phyloP scores from a whole-genome alignment of 2,888 invertebrate genomes.

The Allacma fusca region DNA sequence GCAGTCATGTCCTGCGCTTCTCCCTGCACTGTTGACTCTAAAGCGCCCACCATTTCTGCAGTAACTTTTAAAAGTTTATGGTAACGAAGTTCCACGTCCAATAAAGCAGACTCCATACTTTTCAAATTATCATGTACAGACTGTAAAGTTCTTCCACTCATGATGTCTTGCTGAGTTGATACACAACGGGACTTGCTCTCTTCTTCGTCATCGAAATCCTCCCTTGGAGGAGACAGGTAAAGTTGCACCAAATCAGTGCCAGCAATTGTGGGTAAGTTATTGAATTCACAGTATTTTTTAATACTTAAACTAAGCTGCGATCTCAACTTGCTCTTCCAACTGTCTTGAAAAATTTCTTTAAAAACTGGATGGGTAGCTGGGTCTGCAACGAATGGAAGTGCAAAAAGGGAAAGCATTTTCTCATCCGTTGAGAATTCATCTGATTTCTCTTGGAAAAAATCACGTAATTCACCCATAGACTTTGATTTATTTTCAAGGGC shows the following conservation, averaged over 20 bases:
- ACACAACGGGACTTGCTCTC: neutral
- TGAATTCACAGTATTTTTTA: conserved; percentile 28
- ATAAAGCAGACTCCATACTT: conserved; percentile 18
- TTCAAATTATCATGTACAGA: neutral
- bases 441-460: conserved; percentile 56
- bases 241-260: conserved; percentile 35
- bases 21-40: conserved; percentile 45
- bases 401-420: conserved; percentile 57
- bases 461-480: conserved; percentile 49
- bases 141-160: neutral
- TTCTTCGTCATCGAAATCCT: conserved; percentile 19
- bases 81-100: conserved; percentile 42
- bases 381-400: conserved; percentile 59
- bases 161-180: neutral
- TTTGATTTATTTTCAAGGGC: conserved; percentile 45
- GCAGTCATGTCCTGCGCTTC: conserved; percentile 40
- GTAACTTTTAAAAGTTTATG: conserved; percentile 43
- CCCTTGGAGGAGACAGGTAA: conserved; percentile 14
- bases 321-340: conserved; percentile 35
- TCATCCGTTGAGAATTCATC: conserved; percentile 56
- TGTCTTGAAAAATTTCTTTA: conserved; percentile 49
- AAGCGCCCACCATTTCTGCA: conserved; percentile 40
- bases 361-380: conserved; percentile 56
- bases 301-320: conserved; percentile 30
- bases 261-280: conserved; percentile 33